Evolutionary conservation across 2,888 invertebrate genomes (phyloP), one percentile per base, ranked within the genome.

Genomic region (Phengaris arion): DNA sequence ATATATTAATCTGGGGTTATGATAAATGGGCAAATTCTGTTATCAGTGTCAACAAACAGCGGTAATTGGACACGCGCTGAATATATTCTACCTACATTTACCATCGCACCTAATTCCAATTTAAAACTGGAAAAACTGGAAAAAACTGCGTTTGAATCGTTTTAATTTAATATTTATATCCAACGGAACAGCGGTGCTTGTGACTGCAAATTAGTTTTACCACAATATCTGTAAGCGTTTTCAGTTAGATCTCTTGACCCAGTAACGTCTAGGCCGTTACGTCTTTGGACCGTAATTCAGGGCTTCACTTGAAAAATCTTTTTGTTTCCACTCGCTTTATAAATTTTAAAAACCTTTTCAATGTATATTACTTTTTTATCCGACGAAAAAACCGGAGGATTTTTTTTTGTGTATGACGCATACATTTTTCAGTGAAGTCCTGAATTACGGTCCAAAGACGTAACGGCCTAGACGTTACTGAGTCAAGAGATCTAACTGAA

Each of bases 391-490:
- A 22, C 22, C 22, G 22, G 22, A 22, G 22, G 22, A n/a, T n/a
- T 22, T 22, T 22, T 22, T 22, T 22, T 22, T 22, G 22, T 22
- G n/a, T n/a, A n/a, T n/a, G 22, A 22, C 22, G 22, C 22, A 22
- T 22, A 22, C 22, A 48, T 48, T 48, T 46, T 48, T 69, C n/a
- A 69, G 46, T n/a, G 48, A 7, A 69, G 48, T 48, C 46, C 0
- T 69, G 69, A 68, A n/a, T 69, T 69, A 69, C 69, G 15, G 48
- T 13, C 48, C 69, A 48, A 48, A 69, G 69, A 69, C 69, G 69
- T 15, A 48, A 46, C 46, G 48, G n/a, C 68, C 22, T 64, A 35
- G 69, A n/a, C n/a, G 15, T 13, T 48, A 69, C 69, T 69, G 15
- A 48, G 69, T 69, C 69, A 69, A 69, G 46, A 48, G 48, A n/a